Base-by-base conservation (phyloP, 2,113 vertebrate species). In the Sapajus apella region DNA sequence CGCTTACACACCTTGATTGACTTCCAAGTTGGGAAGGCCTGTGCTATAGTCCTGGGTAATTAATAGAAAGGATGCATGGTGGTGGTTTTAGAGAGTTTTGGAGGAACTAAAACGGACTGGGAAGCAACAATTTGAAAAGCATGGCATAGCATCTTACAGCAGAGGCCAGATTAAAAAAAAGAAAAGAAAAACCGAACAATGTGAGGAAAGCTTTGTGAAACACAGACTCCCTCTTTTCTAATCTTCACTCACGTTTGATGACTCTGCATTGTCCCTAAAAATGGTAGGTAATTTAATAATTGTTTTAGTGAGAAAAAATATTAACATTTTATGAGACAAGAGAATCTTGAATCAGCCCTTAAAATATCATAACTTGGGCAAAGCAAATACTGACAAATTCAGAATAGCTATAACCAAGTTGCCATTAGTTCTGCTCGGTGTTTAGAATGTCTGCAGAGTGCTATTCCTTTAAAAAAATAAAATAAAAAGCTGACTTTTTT, bases 401-500 rank as follows among this genome's bases (percentile, higher is more conserved):
- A 70, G n/a, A 95, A 45, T 23, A 35, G 21, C 77, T 45, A 50
- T 27, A 47, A 76, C 68, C 40, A 75, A 21, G 11, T 86, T 61
- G 91, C 86, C 70, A 77, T 91, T 81, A 97, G 66, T 83, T 87
- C 37, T 80, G 73, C 75, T 58, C 37, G 61, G 25, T 79, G 40
- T 85, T 87, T 82, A 87, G 30, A 83, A 87, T 21, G 9, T 86
- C 82, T 73, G 14, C 14, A 82, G 83, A 89, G 20, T 89, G 20
- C 50, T 72, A 90, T 45, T 89, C 87, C 72, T 52, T 70, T 37
- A 35, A 40, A 87, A 75, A 70, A 73, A 87, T 80, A 75, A 70
- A 73, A 87, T 80, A 97, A 85, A 94, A 94, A 97, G 80, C 87
- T 94, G 2, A 87, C 87, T 97, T 92, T 95, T 91, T 55, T 97